Base-by-base conservation (phyloP, 1,140 invertebrate species). In the Drosophila lowei region DNA sequence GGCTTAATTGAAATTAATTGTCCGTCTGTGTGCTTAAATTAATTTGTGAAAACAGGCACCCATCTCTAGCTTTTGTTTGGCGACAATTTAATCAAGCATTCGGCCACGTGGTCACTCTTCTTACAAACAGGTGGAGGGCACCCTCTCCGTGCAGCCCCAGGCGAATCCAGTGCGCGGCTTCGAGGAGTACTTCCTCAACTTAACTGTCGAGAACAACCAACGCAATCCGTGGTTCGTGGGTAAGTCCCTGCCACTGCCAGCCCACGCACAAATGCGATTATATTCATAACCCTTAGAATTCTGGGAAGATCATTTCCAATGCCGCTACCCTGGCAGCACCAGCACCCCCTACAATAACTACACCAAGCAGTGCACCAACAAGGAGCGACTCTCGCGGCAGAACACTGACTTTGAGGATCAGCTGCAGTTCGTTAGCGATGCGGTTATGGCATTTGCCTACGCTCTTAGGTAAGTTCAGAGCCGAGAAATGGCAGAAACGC, bases 201-300 rank as follows among this genome's bases (percentile, higher is more conserved):
- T 98, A 3, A 97, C 95, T 18, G 96, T 97, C 5, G 95, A 96
- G 77, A 97, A 96, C 90, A 98, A 98, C 91, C 94, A 93, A 72
- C 93, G 97, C 43, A 98, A 98, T 93, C 97, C 97, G 0, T 98
- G 97, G 97, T 98, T 98, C 93, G 94, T 97, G 18, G 97, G 97
- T 97, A 92, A 93, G 95, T 92, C 2, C 5, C 16, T 8, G 0
- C n/a, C 9, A 3, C 1, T 7, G 28, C 25, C 43, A 2, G 3
- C 1, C 0, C 18, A 42, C 13, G 2, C n/a, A 30, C 13, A 13
- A n/a, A 57, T 15, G 34, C 34, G 11, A 38, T 42, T 28, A 13
- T 15, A 5, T 11, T 34, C 6, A 11, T 38, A 25, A 1, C 1
- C n/a, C 3, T 34, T 44, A 97, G 97, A 98, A 93, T 98, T 97